These are phyloP conservation scores for Cynodonichthys magdalenae DNA, from an alignment of 2,797 vertebrate species.

Conservation along the genomic window DNA sequence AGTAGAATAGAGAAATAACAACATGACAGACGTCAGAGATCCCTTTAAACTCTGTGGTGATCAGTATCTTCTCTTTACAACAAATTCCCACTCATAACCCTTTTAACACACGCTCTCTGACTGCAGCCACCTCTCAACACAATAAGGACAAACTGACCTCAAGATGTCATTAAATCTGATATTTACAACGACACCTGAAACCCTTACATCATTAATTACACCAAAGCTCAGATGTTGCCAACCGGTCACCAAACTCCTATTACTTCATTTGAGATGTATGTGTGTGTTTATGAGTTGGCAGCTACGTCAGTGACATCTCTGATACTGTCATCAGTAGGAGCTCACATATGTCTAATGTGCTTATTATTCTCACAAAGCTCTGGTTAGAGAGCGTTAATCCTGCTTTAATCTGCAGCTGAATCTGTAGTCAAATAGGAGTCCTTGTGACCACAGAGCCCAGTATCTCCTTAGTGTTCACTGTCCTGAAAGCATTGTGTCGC, in stretches of 20 bases:
- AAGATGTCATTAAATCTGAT: slow-evolving; percentile 72
- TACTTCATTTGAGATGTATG: slow-evolving; percentile 80
- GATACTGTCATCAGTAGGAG: slow-evolving; percentile 61
- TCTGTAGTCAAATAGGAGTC: slow-evolving; percentile 38
- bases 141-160: slow-evolving; percentile 75
- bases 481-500: slow-evolving; percentile 50
- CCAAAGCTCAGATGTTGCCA: slow-evolving; percentile 58
- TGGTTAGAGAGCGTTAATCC: slow-evolving; percentile 61
- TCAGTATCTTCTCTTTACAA: slow-evolving; percentile 41
- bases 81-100: slow-evolving; percentile 35
- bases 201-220: slow-evolving; percentile 84
- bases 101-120: slow-evolving; percentile 21
- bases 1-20: too few relatives aligned
- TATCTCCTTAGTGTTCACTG: slow-evolving; percentile 55
- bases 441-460: slow-evolving; percentile 21
- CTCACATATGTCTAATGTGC: slow-evolving; percentile 58
- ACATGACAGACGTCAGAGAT: too few relatives aligned
- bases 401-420: slow-evolving; percentile 66
- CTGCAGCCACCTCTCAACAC: slow-evolving; percentile 34
- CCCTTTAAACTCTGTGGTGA: neutral
- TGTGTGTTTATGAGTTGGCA: slow-evolving; percentile 72
- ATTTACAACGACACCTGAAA: slow-evolving; percentile 74
- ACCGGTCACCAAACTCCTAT: slow-evolving; percentile 64
- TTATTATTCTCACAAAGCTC: slow-evolving; percentile 66
- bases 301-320: slow-evolving; percentile 76